Evolutionary conservation across 1,140 invertebrate species (phyloP).

Genomic region (Bombus breviceps): DNA sequence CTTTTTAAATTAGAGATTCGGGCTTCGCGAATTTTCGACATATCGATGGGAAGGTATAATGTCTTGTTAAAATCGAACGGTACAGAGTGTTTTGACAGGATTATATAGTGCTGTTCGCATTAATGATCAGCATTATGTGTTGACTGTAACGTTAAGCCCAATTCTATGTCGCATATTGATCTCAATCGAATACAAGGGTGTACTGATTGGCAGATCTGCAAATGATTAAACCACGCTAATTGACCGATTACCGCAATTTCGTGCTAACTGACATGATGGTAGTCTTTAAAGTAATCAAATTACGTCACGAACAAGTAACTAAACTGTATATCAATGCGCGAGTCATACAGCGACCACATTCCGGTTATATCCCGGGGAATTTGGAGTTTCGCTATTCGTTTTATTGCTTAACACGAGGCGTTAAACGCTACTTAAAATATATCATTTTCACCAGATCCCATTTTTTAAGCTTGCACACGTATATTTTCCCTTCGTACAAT

Average conservation of each 20-base stretch:
- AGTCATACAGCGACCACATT: not conserved
- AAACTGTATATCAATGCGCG: not conserved
- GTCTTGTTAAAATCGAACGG: not conserved
- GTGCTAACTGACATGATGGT: not conserved
- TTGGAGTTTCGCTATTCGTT: not conserved
- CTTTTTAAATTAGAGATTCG: not conserved
- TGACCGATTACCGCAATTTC: slow-evolving; percentile 45
- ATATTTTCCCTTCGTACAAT: no score
- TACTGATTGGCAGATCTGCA: slow-evolving; percentile 35
- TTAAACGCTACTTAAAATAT: not conserved
- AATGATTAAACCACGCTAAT: slow-evolving; percentile 30
- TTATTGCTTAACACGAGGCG: no score
- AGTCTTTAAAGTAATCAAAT: slow-evolving; percentile 37
- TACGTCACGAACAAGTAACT: not conserved
- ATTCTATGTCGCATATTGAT: slow-evolving; percentile 6
- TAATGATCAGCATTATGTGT: slow-evolving; percentile 13
- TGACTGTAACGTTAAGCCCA: not conserved
- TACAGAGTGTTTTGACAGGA: not conserved
- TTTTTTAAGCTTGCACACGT: no score
- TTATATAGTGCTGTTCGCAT: not conserved
- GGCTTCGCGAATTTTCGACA: no score
- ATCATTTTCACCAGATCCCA: no score
- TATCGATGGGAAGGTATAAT: not conserved
- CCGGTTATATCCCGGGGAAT: not conserved
- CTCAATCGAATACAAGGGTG: not conserved